Evolutionary conservation across 1,140 invertebrate genomes (phyloP), one percentile per base, ranked within the genome.

Genomic region (Temnothorax nylanderi): DNA sequence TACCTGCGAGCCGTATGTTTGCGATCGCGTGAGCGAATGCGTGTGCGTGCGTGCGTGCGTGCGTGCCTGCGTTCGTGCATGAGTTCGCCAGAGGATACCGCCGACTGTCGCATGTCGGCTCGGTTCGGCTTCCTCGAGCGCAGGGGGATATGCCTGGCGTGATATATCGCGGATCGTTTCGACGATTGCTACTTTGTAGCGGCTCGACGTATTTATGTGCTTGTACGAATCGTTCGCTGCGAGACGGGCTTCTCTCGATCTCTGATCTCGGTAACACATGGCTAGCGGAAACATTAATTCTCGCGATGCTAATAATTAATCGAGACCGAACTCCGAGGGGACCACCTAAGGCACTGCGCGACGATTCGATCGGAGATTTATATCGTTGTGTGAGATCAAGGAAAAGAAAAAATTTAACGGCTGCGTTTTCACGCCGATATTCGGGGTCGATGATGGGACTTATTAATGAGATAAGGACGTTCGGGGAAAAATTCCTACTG

Each of bases 1-100:
- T 93, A 94, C 92, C 92, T 93, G 92, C 91, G 88, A 85, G 86
- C 87, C 84, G 78, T 67, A 74, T 74, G 67, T 54, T 88, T 69
- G 81, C 58, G 86, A 58, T 85, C 87, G 74, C 54, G 64, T 49
- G 69, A 47, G 41, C 41, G 41, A 47, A 47, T 75, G 54, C 71
- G 71, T 74, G 71, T 74, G 51, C 37, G 37, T 62, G 72, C 72
- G 78, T 75, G 51, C 41, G 65, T 47, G 11, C 44, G 4, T 54
- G 26, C 41, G 51, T 34, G 11, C 54, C 34, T 58, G 13, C 41
- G 16, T 11, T 41, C 41, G 21, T 32, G 37, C 56, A 8, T 76
- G 74, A 37, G 54, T 6, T 65, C 16, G 26, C 64, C 37, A 51
- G 34, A 84, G 44, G 86, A 69, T 69, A 56, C 34, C 67, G 26